Evolutionary conservation across 1,140 invertebrate genomes (phyloP).

Genomic region (Venturia canescens): DNA sequence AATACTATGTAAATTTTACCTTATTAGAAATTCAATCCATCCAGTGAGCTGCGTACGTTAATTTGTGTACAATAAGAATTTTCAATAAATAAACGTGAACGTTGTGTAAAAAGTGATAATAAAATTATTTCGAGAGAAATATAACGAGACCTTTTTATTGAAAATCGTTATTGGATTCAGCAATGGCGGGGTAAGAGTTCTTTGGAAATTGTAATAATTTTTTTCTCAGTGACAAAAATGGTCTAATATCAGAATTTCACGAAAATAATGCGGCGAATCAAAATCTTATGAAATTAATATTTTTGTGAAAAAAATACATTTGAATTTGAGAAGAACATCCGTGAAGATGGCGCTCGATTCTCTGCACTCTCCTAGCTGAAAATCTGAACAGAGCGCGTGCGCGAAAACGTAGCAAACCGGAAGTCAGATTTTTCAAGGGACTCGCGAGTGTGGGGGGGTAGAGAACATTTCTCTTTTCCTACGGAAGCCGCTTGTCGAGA

Average conservation of each 20-base stretch:
- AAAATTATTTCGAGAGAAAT: neutral
- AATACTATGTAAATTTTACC: neutral
- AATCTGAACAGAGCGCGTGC: neutral
- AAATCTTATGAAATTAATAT: no score
- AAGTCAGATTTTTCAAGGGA: neutral
- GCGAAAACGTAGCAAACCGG: constrained; percentile 8
- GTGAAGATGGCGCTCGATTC: neutral
- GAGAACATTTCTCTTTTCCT: constrained; percentile 46
- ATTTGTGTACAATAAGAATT: neutral
- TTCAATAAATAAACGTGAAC: neutral
- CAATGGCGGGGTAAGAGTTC: no score
- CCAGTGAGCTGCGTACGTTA: neutral
- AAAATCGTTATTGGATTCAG: no score
- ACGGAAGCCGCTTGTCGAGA: constrained; percentile 43
- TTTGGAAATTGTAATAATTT: no score
- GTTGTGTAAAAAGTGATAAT: neutral
- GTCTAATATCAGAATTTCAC: no score
- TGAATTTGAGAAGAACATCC: neutral
- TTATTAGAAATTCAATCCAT: neutral
- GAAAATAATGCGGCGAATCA: no score
- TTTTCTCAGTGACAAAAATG: no score
- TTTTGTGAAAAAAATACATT: no score
- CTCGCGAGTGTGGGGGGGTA: neutral
- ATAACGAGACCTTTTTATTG: no score
- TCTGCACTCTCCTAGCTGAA: neutral